A percentile compares a stretch with the other conserved stretches of the same genome.
These are phyloP conservation scores for Luffia ferchaultella DNA, from an alignment of 2,888 invertebrate genomes.

Conservation along the genomic window DNA sequence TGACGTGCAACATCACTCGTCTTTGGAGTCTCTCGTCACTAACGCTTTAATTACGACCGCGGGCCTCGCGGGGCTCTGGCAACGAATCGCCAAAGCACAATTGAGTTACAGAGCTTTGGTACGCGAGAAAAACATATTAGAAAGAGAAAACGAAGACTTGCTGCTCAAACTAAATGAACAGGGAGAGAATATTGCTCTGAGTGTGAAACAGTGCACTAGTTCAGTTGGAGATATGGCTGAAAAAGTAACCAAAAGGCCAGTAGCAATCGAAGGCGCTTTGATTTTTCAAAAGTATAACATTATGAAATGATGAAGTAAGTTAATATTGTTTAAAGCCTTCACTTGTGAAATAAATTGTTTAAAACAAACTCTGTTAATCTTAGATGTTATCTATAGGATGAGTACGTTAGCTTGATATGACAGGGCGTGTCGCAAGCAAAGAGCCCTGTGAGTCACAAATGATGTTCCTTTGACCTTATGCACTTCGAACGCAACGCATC, in stretches of 20 bases:
- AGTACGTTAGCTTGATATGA: conserved; percentile 4
- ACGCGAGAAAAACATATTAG: conserved; percentile 40
- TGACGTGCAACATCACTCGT: conserved; percentile 20
- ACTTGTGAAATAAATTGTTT: too few species aligned
- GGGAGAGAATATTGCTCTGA: conserved; percentile 25
- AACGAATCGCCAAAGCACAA: conserved; percentile 45
- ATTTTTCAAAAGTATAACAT: conserved; percentile 30
- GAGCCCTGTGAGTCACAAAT: conserved; percentile 35
- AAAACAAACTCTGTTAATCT: too few species aligned
- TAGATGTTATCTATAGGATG: background rate
- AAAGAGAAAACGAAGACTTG: conserved; percentile 38
- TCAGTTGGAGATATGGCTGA: conserved; percentile 1
- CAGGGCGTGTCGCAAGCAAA: conserved; percentile 26
- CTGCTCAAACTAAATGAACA: conserved; percentile 24
- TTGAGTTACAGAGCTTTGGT: conserved; percentile 38
- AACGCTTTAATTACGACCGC: conserved; percentile 36
- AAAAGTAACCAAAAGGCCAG: conserved; percentile 19
- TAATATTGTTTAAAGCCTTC: too few species aligned
- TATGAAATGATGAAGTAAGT: too few species aligned
- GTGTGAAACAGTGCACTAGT: conserved; percentile 14
- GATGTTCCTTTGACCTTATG: conserved; percentile 46
- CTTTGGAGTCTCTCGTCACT: conserved; percentile 36
- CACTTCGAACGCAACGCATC: conserved; percentile 17
- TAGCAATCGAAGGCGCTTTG: conserved; percentile 33
- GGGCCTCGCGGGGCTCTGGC: conserved; percentile 48